Evolutionary conservation across 2,888 invertebrate genomes (phyloP), one percentile per base, ranked within the genome.

Genomic region (Nudaria mundana): DNA sequence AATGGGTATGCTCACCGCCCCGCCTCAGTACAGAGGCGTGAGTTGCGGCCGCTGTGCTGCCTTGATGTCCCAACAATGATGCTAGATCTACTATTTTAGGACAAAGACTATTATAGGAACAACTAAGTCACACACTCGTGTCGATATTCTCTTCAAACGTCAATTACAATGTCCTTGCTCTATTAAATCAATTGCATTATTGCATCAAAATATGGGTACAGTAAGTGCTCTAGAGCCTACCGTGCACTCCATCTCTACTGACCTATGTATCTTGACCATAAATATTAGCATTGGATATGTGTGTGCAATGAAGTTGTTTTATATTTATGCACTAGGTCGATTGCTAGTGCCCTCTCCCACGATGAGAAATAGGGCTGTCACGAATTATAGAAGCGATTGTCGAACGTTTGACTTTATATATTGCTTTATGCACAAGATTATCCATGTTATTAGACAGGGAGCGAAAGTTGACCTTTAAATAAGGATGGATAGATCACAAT

Each of bases 1-100:
- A 87, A 87, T 86, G 73, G 79, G 76, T 74, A 66, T 63, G 69
- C 60, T 71, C 58, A 71, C 76, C 56, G 83, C 86, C 81, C 83
- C 87, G 82, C 86, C 84, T 83, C 71, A 70, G 63, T 55, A 72
- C 71, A 75, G 75, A 81, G 86, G 87, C 85, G 85, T 82, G 72
- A 55, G 69, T 59, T 57, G 66, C 40, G 66, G 67, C 68, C 66
- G 63, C 71, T 62, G 70, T 71, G 66, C 68, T 8, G 66, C 68
- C 20, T 20, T 66, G 70, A 70, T 74, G 73, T 52, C 59, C 63
- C 71, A 68, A 74, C 71, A 71, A 68, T 26, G 69, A 56, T 56
- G 52, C 55, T 52, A 52, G 52, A n/a, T n/a, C n/a, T n/a, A n/a
- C n/a, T n/a, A n/a, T n/a, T n/a, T n/a, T n/a, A n/a, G n/a, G n/a